Conservation (phyloP, 1,140 invertebrate genomes). For the Drosophila lacertosa region DNA sequence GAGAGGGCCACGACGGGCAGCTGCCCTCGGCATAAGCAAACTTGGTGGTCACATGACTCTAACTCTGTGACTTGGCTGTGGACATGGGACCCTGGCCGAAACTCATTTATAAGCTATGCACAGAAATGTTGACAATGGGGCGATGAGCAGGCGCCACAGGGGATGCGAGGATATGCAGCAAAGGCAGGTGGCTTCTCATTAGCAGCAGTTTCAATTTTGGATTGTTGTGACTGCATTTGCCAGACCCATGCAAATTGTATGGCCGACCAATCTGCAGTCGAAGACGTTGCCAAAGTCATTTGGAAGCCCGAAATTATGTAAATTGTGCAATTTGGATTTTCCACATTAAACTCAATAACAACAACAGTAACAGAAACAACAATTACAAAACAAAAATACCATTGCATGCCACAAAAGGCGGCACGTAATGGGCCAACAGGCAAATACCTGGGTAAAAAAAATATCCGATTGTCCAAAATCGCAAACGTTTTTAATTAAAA, state of each 20-base stretch:
- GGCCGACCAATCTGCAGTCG: not conserved
- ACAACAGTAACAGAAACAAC: not conserved
- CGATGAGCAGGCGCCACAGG: not conserved
- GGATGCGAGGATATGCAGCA: not conserved
- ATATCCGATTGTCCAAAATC: constrained; percentile 6
- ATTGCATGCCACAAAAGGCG: constrained; percentile 15
- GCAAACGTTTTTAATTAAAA: constrained; percentile 31
- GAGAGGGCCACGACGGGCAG: not conserved
- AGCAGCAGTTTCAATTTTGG: constrained; percentile 32
- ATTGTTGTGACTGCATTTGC: constrained; percentile 27
- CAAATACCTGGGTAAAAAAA: constrained; percentile 11
- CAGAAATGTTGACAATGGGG: constrained; percentile 17
- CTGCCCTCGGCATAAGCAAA: not conserved
- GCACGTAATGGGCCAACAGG: constrained; percentile 6
- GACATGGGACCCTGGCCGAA: not conserved
- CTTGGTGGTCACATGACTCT: constrained; percentile 1
- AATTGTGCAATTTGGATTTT: constrained; percentile 38
- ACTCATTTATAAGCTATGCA: constrained; percentile 10
- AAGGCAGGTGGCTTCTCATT: constrained; percentile 26
- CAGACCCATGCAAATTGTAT: constrained; percentile 13
- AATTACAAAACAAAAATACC: constrained; percentile 13
- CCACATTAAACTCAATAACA: constrained; percentile 5
- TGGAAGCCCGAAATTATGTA: constrained; percentile 29
- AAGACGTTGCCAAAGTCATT: constrained; percentile 19
- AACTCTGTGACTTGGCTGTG: constrained; percentile 5